These are phyloP conservation scores for Falco cherrug DNA, from an alignment of 2,797 vertebrate species.

Conservation along the genomic window DNA sequence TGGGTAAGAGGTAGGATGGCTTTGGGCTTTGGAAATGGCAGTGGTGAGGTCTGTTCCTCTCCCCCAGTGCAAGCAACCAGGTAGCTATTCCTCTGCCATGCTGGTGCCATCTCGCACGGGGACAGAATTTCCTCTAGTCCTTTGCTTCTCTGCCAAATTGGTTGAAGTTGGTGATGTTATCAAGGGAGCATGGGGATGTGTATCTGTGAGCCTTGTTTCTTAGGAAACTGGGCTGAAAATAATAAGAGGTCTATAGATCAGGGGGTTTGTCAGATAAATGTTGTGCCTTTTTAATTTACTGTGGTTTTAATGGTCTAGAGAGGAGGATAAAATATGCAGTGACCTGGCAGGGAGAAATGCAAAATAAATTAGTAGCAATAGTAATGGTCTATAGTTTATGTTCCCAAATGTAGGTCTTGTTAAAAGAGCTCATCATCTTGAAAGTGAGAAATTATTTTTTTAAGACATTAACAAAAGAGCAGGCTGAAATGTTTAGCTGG, in stretches of 20 bases:
- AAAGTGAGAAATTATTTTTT: not conserved
- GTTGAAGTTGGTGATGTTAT: not conserved
- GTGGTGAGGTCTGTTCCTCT: not conserved
- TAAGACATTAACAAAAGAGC: not conserved
- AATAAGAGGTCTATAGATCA: constrained; percentile 1
- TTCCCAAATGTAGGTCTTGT: not conserved
- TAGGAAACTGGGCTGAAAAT: not conserved
- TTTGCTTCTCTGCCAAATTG: not conserved
- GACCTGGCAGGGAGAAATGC: not conserved
- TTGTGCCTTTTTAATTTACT: constrained; percentile 15
- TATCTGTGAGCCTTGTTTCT: not conserved
- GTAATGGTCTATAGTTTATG: not conserved
- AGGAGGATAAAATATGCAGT: not conserved
- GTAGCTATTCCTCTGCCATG: not conserved
- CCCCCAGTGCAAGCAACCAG: not conserved
- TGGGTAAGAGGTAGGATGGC: not conserved
- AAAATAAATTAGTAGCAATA: constrained; percentile 13
- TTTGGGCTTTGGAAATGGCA: not conserved
- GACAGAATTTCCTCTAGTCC: not conserved
- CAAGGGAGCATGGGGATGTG: not conserved
- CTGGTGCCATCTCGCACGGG: not conserved
- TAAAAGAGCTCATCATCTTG: not conserved
- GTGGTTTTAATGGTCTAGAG: not conserved
- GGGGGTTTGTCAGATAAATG: not conserved
- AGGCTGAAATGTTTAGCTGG: not conserved